Conservation (phyloP, 2,888 invertebrate genomes). For the Drosophila antonietae region DNA sequence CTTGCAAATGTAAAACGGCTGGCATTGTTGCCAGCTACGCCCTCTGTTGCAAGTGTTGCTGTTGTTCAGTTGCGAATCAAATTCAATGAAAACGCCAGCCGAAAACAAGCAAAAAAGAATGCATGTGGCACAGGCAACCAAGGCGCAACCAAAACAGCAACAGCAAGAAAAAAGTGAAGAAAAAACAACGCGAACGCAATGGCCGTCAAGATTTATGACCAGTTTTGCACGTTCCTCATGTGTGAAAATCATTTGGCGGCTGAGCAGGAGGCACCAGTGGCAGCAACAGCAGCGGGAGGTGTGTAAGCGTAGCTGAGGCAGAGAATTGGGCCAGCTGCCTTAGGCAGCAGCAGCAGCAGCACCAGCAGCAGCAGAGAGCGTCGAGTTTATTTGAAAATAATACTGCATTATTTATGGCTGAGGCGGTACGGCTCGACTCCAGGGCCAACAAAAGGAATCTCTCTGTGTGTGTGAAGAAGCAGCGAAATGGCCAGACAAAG, state of each 20-base stretch:
- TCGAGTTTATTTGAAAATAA: conserved; percentile 80
- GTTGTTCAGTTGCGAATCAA: conserved; percentile 53
- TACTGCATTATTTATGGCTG: conserved; percentile 77
- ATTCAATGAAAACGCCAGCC: conserved; percentile 66
- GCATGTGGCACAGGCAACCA: conserved; percentile 3
- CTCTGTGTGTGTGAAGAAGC: conserved; percentile 6
- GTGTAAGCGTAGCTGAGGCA: background rate
- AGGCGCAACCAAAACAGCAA: background rate
- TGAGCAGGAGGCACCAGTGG: conserved; percentile 12
- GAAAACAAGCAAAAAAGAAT: background rate
- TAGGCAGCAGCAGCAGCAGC: conserved; percentile 46
- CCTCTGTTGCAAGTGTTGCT: conserved; percentile 47
- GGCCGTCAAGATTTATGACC: conserved; percentile 69
- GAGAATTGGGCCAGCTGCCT: conserved; percentile 41
- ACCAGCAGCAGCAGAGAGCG: conserved; percentile 25
- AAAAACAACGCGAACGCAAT: conserved; percentile 32
- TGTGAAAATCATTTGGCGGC: conserved; percentile 77
- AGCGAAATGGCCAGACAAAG: conserved; percentile 22
- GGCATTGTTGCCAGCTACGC: conserved; percentile 48
- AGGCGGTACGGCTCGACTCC: conserved; percentile 50
- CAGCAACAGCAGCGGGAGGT: conserved; percentile 1
- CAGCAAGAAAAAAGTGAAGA: background rate
- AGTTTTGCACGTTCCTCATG: conserved; percentile 77
- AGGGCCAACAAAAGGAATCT: conserved; percentile 46
- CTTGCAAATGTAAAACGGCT: conserved; percentile 70